A percentile compares a stretch with the other conserved stretches of the same genome.
Conservation (phyloP, 2,113 vertebrate genomes). For the Eidolon helvum region DNA sequence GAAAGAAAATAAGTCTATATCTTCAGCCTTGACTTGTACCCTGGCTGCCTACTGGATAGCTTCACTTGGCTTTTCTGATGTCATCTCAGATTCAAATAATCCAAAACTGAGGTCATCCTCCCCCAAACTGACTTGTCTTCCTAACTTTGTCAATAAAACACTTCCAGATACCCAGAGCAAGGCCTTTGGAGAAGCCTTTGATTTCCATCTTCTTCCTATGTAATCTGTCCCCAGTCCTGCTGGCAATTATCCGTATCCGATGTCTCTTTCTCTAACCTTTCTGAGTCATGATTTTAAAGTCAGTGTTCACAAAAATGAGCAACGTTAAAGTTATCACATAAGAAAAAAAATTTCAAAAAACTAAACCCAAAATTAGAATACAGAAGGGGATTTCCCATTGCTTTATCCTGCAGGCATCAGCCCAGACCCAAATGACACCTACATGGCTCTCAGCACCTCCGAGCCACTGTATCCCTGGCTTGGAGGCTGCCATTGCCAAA, state of each 20-base stretch:
- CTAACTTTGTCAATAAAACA: neutral
- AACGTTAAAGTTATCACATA: neutral
- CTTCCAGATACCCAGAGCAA: neutral
- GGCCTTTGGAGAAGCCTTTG: neutral
- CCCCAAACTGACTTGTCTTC: neutral
- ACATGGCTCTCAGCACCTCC: fast-evolving
- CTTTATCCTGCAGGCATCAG: neutral
- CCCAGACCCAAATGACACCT: neutral
- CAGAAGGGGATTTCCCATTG: neutral
- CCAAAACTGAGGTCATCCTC: conserved; percentile 35
- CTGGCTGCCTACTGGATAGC: neutral
- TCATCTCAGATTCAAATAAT: neutral
- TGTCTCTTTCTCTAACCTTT: neutral
- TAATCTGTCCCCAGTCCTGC: neutral
- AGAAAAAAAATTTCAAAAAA: conserved; percentile 23
- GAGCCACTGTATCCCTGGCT: neutral
- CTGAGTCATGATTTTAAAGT: conserved; percentile 29
- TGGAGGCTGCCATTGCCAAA: fast-evolving
- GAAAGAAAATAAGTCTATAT: neutral
- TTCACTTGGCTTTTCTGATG: neutral
- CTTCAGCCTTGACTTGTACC: neutral
- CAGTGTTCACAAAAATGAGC: neutral
- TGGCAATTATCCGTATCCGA: neutral
- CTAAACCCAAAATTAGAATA: neutral
- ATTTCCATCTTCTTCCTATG: neutral